Evolutionary conservation across 2,113 vertebrate species (phyloP).

Genomic region (Odontophorus gujanensis): DNA sequence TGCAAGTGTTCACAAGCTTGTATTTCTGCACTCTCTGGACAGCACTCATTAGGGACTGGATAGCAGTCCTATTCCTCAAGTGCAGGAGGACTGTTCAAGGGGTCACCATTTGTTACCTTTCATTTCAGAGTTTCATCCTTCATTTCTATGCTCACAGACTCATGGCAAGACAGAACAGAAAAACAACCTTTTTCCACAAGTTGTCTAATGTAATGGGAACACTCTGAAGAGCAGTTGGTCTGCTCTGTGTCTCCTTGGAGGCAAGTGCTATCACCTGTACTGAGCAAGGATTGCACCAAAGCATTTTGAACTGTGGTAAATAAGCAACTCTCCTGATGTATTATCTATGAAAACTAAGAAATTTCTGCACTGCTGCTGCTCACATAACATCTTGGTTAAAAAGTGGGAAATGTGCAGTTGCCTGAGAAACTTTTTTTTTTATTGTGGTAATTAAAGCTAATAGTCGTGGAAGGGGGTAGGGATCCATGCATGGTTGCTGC

Average conservation of each 20-base stretch:
- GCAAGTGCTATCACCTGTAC: neutral
- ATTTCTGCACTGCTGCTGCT: neutral
- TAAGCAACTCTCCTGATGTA: neutral
- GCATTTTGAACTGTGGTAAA: neutral
- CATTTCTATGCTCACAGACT: neutral
- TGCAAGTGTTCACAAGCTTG: neutral
- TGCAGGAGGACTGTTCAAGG: neutral
- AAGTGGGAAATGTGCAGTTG: accelerated
- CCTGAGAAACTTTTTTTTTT: neutral
- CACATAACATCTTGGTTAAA: neutral
- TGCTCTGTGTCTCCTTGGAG: neutral
- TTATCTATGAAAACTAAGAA: neutral
- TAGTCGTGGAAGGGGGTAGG: no score
- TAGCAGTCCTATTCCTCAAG: neutral
- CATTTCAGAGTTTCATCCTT: neutral
- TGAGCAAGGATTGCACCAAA: neutral
- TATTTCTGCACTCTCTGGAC: neutral
- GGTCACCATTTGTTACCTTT: neutral
- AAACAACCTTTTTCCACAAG: neutral
- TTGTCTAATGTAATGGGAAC: neutral
- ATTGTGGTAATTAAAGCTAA: neutral
- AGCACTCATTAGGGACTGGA: neutral
- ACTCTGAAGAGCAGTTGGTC: neutral
- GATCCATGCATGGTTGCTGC: neutral
- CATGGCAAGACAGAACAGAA: neutral